Evolutionary conservation across 2,888 invertebrate species (phyloP).

Genomic region (Scelioninae gen. 2): DNA sequence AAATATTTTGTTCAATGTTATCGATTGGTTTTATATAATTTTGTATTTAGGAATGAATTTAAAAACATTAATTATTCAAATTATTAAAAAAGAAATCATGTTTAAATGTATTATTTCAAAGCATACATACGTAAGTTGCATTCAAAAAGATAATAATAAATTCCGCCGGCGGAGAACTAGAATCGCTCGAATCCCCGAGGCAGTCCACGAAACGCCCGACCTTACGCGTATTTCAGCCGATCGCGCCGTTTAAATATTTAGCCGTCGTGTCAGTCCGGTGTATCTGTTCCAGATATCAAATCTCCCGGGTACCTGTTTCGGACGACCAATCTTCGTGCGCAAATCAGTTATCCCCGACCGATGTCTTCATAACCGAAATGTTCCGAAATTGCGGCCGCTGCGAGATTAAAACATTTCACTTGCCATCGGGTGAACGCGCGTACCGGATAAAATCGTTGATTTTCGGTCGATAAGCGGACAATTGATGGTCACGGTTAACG

Average conservation of each 20-base stretch:
- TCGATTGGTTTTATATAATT: no score
- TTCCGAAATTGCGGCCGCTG: conserved; percentile 2
- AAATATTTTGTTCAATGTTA: no score
- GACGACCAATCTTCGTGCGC: conserved; percentile 24
- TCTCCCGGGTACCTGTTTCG: conserved; percentile 22
- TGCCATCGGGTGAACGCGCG: no score
- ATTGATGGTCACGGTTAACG: no score
- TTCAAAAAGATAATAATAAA: conserved; percentile 7
- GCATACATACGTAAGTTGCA: no score
- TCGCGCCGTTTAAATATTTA: conserved; percentile 37
- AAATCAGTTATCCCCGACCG: conserved; percentile 27
- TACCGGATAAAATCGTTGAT: no score
- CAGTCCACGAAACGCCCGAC: conserved; percentile 8
- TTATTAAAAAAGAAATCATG: no score
- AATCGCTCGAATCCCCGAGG: conserved; percentile 17
- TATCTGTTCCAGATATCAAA: conserved; percentile 33
- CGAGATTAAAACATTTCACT: not conserved
- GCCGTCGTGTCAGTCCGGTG: conserved; percentile 23
- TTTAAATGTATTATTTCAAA: no score
- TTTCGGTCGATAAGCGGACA: no score
- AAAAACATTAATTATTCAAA: no score
- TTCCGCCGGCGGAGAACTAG: not conserved
- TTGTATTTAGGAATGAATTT: no score
- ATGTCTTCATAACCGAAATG: conserved; percentile 30
- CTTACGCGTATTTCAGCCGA: conserved; percentile 32